Conservation (phyloP, 53 echinoderm and acorn worm species). For the Henricia sp. region DNA sequence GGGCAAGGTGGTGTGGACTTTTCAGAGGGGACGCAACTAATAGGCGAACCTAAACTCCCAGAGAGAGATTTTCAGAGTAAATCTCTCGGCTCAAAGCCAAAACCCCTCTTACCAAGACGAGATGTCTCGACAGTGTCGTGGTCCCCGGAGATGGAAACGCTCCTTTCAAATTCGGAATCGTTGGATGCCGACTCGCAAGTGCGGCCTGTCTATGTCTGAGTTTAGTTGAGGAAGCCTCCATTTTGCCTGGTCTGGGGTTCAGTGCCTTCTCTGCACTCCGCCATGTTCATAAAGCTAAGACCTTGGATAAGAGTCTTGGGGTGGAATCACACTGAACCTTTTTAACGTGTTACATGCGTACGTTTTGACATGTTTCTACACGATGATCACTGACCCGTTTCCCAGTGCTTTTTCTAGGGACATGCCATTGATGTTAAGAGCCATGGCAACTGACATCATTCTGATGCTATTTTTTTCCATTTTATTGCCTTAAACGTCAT, state of each 20-base stretch:
- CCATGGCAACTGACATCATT: too few species aligned
- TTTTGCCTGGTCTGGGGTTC: not conserved
- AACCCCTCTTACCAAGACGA: not conserved
- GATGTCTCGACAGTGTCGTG: constrained; percentile 32
- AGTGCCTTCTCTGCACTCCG: not conserved
- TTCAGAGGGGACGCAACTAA: not conserved
- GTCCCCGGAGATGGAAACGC: constrained; percentile 28
- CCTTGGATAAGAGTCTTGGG: too few species aligned
- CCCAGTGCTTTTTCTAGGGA: too few species aligned
- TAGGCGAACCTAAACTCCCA: not conserved
- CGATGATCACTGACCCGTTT: too few species aligned
- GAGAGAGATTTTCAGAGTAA: constrained; percentile 10
- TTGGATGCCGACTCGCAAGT: not conserved
- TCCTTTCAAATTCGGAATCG: not conserved
- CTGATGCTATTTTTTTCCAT: too few species aligned
- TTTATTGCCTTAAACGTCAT: too few species aligned
- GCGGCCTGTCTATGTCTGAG: constrained; percentile 33
- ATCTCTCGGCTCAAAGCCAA: not conserved
- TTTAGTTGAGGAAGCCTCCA: not conserved
- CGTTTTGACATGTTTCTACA: too few species aligned
- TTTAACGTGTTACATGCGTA: too few species aligned
- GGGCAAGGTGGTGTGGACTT: not conserved
- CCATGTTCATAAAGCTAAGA: too few species aligned
- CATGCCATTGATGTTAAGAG: too few species aligned
- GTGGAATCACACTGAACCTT: too few species aligned